Conservation (phyloP, 2,113 vertebrate species). For the Tenebrosternarchus preto region DNA sequence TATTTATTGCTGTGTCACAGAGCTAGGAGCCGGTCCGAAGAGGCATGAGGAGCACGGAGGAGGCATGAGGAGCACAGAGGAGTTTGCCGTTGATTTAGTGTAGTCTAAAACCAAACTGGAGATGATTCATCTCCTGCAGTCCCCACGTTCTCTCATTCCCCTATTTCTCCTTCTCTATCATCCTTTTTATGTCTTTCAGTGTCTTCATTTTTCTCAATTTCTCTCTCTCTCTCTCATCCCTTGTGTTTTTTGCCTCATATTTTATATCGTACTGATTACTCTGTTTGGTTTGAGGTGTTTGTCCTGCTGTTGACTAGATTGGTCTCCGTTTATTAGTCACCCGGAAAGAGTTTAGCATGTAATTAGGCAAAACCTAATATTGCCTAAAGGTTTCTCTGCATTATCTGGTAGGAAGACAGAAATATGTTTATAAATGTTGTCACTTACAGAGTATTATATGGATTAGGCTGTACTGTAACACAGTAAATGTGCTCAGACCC, state of each 20-base stretch:
- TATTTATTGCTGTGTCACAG: constrained; percentile 49
- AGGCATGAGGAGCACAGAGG: constrained; percentile 36
- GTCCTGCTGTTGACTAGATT: constrained; percentile 25
- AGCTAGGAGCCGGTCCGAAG: constrained; percentile 33
- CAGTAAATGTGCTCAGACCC: constrained; percentile 16
- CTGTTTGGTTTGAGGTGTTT: constrained; percentile 26
- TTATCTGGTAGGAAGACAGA: constrained; percentile 19
- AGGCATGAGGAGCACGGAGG: constrained; percentile 37
- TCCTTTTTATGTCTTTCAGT: neutral
- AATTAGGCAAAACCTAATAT: constrained; percentile 30
- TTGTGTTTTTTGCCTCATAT: neutral
- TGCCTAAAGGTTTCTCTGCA: neutral
- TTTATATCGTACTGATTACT: constrained; percentile 11
- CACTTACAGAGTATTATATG: constrained; percentile 33
- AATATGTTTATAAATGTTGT: constrained; percentile 44
- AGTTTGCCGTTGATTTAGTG: constrained; percentile 41
- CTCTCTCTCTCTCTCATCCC: neutral
- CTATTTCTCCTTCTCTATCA: neutral
- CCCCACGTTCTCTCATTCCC: neutral
- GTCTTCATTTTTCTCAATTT: constrained; percentile 2
- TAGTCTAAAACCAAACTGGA: constrained; percentile 36
- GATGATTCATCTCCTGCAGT: constrained; percentile 53
- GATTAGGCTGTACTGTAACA: constrained; percentile 13
- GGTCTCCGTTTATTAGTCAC: constrained; percentile 62
- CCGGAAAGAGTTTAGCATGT: constrained; percentile 57